Percentiles rank a stretch among this genome's conserved stretches.
phyloP scores from a whole-genome alignment of 2,797 vertebrate species.

The Enteromius paludinosus region DNA sequence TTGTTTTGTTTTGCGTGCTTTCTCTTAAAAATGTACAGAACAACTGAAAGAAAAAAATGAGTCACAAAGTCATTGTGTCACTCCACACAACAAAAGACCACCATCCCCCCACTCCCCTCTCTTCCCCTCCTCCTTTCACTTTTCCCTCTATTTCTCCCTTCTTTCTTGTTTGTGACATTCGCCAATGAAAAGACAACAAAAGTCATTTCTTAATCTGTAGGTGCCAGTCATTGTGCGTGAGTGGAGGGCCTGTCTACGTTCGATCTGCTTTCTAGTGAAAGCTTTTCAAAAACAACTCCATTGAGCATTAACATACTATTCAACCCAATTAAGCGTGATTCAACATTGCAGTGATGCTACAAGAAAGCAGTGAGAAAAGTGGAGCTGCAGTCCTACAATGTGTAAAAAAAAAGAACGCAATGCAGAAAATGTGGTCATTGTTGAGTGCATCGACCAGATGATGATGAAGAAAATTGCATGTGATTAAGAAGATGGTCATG shows the following conservation, averaged over 20 bases:
- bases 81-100: constrained; percentile 77
- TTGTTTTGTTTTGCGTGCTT: constrained; percentile 79
- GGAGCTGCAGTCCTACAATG: constrained; percentile 66
- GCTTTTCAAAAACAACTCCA: constrained; percentile 72
- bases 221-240: constrained; percentile 77
- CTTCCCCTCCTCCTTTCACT: constrained; percentile 63
- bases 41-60: constrained; percentile 61
- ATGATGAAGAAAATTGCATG: constrained; percentile 61
- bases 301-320: constrained; percentile 64
- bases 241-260: constrained; percentile 56
- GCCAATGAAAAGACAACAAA: constrained; percentile 83
- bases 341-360: constrained; percentile 78
- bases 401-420: constrained; percentile 61
- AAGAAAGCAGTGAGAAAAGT: constrained; percentile 71
- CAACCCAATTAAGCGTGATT: constrained; percentile 80
- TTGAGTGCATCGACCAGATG: constrained; percentile 34
- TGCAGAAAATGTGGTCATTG: constrained; percentile 75
- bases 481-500: constrained; percentile 51
- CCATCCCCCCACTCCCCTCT: constrained; percentile 70
- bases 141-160: constrained; percentile 63
- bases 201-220: constrained; percentile 83
- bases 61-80: constrained; percentile 86
- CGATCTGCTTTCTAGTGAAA: constrained; percentile 56
- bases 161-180: constrained; percentile 84
- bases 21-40: constrained; percentile 73